A percentile compares a stretch with the other conserved stretches of the same genome.
phyloP scores from a whole-genome alignment of 2,888 invertebrate species.

The Smittia aterrima region DNA sequence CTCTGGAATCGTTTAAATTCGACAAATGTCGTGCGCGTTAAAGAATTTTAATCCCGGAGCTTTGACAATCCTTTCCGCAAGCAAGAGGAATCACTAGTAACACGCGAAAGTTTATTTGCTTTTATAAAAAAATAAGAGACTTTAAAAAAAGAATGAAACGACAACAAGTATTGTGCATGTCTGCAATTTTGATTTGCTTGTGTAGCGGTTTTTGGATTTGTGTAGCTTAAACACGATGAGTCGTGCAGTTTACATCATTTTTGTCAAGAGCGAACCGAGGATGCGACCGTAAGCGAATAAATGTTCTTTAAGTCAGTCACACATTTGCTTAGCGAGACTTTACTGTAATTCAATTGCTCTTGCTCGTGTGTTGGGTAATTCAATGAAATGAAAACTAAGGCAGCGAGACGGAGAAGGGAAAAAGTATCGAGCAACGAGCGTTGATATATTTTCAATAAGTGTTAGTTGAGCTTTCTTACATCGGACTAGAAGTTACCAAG shows the following conservation, averaged over 20 bases:
- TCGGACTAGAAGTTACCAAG: neutral
- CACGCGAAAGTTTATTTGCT: neutral
- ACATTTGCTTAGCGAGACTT: neutral
- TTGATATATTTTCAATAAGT: neutral
- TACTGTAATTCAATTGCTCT: neutral
- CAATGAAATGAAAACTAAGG: neutral
- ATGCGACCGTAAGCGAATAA: no score
- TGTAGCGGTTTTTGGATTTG: neutral
- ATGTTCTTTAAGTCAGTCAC: neutral
- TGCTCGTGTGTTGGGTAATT: neutral
- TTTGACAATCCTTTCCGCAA: neutral
- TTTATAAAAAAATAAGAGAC: neutral
- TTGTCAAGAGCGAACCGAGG: neutral
- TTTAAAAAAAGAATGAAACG: conserved; percentile 31
- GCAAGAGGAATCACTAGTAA: neutral
- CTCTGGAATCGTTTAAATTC: neutral
- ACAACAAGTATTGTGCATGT: conserved; percentile 38
- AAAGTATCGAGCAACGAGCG: neutral
- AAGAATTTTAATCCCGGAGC: no score
- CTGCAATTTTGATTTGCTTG: conserved; percentile 24
- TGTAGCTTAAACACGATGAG: neutral
- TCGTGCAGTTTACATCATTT: neutral
- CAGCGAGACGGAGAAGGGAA: conserved; percentile 6
- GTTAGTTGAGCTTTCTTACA: neutral
- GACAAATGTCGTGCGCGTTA: neutral